Evolutionary conservation across 2,113 vertebrate genomes (phyloP).

Genomic region (Eurystomus gularis): DNA sequence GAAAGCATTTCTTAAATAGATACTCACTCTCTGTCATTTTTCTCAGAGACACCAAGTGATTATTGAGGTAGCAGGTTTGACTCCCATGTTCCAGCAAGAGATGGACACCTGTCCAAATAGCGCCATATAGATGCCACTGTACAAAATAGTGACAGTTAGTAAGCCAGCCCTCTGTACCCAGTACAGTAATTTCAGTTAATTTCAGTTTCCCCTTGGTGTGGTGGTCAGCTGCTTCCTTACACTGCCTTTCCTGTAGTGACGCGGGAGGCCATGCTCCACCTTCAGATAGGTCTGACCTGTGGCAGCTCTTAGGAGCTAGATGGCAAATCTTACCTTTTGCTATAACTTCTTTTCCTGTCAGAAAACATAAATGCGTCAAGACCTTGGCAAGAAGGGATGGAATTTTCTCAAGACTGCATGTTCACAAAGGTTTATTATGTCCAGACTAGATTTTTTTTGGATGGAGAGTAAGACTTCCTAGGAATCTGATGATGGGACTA

Average conservation of each 20-base stretch:
- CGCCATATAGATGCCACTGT: background rate
- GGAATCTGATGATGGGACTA: background rate
- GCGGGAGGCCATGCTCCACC: background rate
- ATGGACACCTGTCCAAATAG: background rate
- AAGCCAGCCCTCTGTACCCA: background rate
- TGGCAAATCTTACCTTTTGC: background rate
- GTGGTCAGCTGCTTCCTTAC: background rate
- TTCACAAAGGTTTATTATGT: background rate
- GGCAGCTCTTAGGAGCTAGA: accelerated
- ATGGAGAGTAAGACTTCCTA: background rate
- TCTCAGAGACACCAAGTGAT: background rate
- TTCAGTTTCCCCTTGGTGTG: background rate
- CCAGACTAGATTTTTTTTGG: background rate
- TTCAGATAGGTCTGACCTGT: background rate
- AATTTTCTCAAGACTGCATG: background rate
- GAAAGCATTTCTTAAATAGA: background rate
- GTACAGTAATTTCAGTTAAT: background rate
- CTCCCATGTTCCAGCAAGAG: background rate
- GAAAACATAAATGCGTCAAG: background rate
- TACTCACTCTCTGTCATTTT: background rate
- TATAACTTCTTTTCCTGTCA: background rate
- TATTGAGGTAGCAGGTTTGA: background rate
- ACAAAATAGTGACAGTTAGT: background rate
- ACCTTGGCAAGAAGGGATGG: background rate
- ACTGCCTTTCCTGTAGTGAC: background rate